These are phyloP conservation scores for Sylvietta virens DNA, from an alignment of 2,113 vertebrate genomes.

Conservation along the genomic window DNA sequence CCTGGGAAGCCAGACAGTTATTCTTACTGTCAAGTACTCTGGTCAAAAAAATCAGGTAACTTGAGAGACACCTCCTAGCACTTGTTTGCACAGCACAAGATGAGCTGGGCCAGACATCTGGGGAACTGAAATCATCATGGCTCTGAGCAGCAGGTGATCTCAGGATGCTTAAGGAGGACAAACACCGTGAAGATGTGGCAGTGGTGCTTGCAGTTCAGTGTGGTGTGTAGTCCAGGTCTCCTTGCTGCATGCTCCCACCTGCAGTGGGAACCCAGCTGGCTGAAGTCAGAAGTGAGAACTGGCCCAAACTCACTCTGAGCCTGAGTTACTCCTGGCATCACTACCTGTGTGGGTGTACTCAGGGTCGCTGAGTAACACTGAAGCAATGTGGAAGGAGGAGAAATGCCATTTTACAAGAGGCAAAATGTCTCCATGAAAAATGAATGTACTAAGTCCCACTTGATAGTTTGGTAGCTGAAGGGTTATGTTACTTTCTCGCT, in stretches of 20 bases:
- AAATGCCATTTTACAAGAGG: not conserved
- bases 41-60: not conserved
- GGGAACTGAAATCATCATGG: not conserved
- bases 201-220: not conserved
- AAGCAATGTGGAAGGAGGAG: not conserved
- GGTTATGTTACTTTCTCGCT: not conserved
- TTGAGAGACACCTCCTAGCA: not conserved
- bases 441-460: not conserved
- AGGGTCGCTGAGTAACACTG: too few species aligned
- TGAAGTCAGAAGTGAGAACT: not conserved
- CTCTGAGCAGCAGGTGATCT: not conserved
- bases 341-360: fast-evolving
- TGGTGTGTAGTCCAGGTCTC: not conserved
- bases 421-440: not conserved
- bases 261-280: not conserved
- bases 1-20: not conserved
- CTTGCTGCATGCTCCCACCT: not conserved
- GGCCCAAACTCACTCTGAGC: not conserved
- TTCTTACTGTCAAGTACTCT: not conserved
- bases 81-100: not conserved
- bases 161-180: not conserved
- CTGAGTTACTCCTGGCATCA: not conserved
- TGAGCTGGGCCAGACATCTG: not conserved
- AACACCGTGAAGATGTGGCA: not conserved
- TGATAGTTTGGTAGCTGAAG: not conserved